These are phyloP conservation scores for Esox masquinongy DNA, from an alignment of 2,797 vertebrate genomes.

Conservation along the genomic window DNA sequence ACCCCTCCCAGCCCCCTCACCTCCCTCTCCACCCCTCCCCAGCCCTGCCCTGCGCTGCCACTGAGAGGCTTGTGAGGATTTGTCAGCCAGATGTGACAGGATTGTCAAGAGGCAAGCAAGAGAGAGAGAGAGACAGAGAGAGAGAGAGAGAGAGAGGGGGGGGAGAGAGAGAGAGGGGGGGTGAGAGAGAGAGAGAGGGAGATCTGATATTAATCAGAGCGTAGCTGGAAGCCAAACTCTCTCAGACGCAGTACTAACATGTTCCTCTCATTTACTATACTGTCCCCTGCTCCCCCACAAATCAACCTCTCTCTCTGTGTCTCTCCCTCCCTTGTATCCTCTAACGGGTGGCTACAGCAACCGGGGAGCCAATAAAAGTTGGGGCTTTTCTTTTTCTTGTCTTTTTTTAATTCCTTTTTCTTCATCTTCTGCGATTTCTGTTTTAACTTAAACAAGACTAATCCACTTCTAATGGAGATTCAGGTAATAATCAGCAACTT, in stretches of 20 bases:
- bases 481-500: conserved; percentile 59
- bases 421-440: conserved; percentile 33
- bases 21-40: conserved; percentile 38
- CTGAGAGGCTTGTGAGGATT: conserved; percentile 85
- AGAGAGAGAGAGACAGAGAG: conserved; percentile 21
- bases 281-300: background rate
- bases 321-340: conserved; percentile 75
- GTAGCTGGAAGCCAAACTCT: conserved; percentile 91
- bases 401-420: conserved; percentile 11
- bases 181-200: conserved; percentile 65
- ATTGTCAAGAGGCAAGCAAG: conserved; percentile 82
- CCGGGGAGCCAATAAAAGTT: conserved; percentile 53
- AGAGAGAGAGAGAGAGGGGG: conserved; percentile 70
- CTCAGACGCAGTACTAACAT: conserved; percentile 86
- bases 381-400: conserved; percentile 36
- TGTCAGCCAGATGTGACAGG: conserved; percentile 94
- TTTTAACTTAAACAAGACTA: conserved; percentile 34
- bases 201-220: conserved; percentile 91
- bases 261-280: conserved; percentile 81
- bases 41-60: conserved; percentile 65
- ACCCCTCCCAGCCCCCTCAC: background rate
- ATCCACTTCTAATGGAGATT: conserved; percentile 56
- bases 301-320: background rate
- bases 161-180: conserved; percentile 34
- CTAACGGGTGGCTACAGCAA: conserved; percentile 57